Conservation (phyloP, 2,888 invertebrate genomes). For the Prosopocoilus inquinatus region DNA sequence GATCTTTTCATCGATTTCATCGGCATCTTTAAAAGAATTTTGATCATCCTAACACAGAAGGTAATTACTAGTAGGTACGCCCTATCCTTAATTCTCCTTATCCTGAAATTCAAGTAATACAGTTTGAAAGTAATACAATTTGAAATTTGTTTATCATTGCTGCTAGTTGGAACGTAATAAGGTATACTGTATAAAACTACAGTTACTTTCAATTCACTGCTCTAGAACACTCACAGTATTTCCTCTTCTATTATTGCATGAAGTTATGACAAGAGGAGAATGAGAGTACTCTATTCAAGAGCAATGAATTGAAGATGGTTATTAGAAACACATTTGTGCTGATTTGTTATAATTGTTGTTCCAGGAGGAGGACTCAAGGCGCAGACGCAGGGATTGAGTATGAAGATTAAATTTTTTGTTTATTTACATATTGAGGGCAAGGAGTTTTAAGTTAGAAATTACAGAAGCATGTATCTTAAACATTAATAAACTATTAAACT, state of each 20-base stretch:
- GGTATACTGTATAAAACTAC: conserved; percentile 5
- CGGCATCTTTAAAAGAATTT: conserved; percentile 87
- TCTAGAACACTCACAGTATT: too few relatives aligned
- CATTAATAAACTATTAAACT: background rate
- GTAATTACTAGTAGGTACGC: conserved; percentile 54
- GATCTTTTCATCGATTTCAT: conserved; percentile 95
- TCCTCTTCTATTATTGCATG: too few relatives aligned
- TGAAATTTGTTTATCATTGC: background rate
- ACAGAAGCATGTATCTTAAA: too few relatives aligned
- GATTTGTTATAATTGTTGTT: conserved; percentile 26
- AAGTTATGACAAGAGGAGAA: too few relatives aligned
- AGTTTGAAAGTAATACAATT: background rate
- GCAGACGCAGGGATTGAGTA: conserved; percentile 46
- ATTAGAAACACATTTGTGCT: background rate
- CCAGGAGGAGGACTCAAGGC: conserved; percentile 47
- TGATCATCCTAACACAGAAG: conserved; percentile 89
- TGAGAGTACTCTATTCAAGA: too few relatives aligned
- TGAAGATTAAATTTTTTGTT: conserved; percentile 10
- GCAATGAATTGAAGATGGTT: too few relatives aligned
- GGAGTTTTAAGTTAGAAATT: too few relatives aligned
- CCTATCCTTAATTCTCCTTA: background rate
- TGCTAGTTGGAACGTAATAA: conserved; percentile 9
- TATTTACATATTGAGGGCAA: conserved; percentile 16
- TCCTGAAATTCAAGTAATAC: background rate
- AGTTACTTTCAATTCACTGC: too few relatives aligned